Evolutionary conservation across 2,888 invertebrate genomes (phyloP), one percentile per base, ranked within the genome.

Genomic region (Linnaemya vulpina): DNA sequence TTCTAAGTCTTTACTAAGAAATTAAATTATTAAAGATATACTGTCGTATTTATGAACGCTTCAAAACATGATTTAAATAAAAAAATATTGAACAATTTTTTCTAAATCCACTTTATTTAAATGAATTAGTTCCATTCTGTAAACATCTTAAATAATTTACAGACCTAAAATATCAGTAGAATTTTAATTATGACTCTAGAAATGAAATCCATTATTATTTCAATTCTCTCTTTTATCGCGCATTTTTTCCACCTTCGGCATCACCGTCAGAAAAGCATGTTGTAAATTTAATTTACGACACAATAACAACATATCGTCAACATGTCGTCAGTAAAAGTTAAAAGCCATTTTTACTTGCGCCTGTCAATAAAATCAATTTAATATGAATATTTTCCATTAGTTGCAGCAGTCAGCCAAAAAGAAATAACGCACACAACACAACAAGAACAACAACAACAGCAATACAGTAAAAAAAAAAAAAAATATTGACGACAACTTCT

Each of bases 301-400:
- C 86, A 78, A 83, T 80, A 83, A 83, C 85, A 83, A 80, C 84
- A 83, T 80, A 86, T 87, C 86, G 87, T 87, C 87, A 77, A 84
- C 84, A 78, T 86, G 87, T 87, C 87, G 87, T 87, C 86, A 71
- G 81, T 86, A 85, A 77, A 82, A 85, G 74, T 85, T 82, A 82
- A 85, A 85, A 85, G 82, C 82, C 82, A 82, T 86, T 87, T 74
- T 85, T 79, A 79, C 78, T 85, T 79, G 63, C 78, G 78, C 74
- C 87, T 91, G 90, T 90, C 91, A 90, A 90, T 90, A 90, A 89
- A 90, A 90, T 90, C 90, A 90, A 90, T 90, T 90, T 90, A 90
- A 90, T 90, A 90, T 89, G 90, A 89, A 90, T 79, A 85, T 89
- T 90, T 90, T 90, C 90, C 90, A 90, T 90, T 90, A 90, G 90